Evolutionary conservation across 1,140 invertebrate species (phyloP), one percentile per base, ranked within the genome.

Genomic region (Trichonephila clavata): DNA sequence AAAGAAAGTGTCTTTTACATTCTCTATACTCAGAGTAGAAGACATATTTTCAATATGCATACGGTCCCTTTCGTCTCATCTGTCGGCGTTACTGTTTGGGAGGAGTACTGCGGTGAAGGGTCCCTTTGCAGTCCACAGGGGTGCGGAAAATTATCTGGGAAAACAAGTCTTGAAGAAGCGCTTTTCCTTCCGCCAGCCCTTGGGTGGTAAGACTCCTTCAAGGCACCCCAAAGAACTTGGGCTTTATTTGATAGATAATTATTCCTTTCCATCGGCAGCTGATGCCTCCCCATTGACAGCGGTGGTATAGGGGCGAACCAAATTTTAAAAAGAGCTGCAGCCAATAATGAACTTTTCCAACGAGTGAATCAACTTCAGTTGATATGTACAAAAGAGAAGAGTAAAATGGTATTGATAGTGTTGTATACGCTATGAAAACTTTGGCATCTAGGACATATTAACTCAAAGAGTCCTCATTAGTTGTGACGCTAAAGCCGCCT

Each of bases 221-320:
- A 89, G 27, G 39, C 14, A 57, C 13, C 39, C 27, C 60, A 84
- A 77, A 93, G 59, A 93, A 93, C 65, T 88, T 60, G 90, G 24
- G 18, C 61, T 93, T 88, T 93, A 93, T 93, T 93, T 93, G 92
- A 93, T 93, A 93, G 92, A 93, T 93, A 93, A 93, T 93, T 93
- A 93, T 93, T 93, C 92, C 63, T 39, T 43, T 77, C 43, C 65
- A 20, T 21, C 43, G 57, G 59, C 92, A 93, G 92, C 92, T 93
- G 92, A 87, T 87, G 86, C 92, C 92, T 18, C 24, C 57, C 65
- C 61, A 68, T 86, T 92, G 90, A 84, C 24, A n/a, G 24, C n/a
- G 13, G 86, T 39, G 50, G 65, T 21, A 18, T 20, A 63, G 59
- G 59, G 59, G 27, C 21, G 27, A 21, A 21, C 2, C 59, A 63